Base-by-base conservation (phyloP, 2,888 invertebrate species). In the Branchipolynoe longqiensis region DNA sequence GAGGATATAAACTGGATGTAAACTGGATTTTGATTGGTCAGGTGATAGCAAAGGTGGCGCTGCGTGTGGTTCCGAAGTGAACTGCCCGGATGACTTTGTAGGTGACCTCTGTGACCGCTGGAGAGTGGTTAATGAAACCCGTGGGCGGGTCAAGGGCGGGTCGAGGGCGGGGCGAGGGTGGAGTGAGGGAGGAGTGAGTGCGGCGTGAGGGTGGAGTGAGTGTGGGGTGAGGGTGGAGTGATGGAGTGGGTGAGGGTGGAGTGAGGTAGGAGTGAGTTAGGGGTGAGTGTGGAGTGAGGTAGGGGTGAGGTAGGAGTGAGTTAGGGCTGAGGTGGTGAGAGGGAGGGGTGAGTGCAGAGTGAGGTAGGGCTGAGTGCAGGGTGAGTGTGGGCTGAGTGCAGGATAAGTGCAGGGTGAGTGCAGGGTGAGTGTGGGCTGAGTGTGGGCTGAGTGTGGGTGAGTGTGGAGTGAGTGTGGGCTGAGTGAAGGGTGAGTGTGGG, bases 11-110 rank as follows among this genome's bases (percentile, higher is more conserved):
- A 38, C 33, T 1, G 38, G 22, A 18, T 0, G 69, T 69, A 69
- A 69, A 0, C 36, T 38, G 69, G 22, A 69, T n/a, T 33, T 22
- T 69, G 69, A 69, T 69, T 69, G 69, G 69, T 69, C 69, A 69
- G 69, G 36, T 38, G 69, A 33, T 33, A n/a, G 36, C 69, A 38
- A n/a, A n/a, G 69, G 38, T 33, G 69, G 38, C 69, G 69, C 69
- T 69, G 69, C 22, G 69, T 14, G 33, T 38, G 69, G 33, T 38
- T 69, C 38, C 38, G 69, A 69, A 33, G 69, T 62, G 14, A 62
- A 14, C 62, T 62, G 12, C 62, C 62, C 62, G 62, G 31, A 62
- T 62, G 62, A 62, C 62, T 62, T 62, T 62, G 28, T 14, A 31
- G 31, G 14, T 62, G 62, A 62, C 62, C 62, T 62, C 31, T 62